Conservation (phyloP, 2,888 invertebrate genomes). For the Oasisia sp. region DNA sequence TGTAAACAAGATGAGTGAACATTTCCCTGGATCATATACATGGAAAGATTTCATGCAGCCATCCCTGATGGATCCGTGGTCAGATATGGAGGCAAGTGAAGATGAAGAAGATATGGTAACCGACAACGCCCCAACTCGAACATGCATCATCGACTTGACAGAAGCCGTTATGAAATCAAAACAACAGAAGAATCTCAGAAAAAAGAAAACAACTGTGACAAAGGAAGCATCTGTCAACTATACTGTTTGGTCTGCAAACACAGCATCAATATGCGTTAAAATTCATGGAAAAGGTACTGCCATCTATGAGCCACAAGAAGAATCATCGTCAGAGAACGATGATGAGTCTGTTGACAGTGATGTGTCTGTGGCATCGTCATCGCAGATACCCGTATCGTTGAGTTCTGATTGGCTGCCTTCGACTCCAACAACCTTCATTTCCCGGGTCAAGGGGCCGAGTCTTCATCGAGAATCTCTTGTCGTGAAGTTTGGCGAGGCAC, state of each 20-base stretch:
- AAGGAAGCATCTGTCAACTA: neutral
- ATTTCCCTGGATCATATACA: neutral
- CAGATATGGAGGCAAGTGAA: neutral
- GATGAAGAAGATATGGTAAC: neutral
- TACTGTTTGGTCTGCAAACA: neutral
- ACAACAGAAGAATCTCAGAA: neutral
- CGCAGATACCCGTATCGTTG: neutral
- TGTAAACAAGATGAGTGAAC: neutral
- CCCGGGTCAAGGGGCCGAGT: neutral
- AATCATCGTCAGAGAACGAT: neutral
- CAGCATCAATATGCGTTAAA: neutral
- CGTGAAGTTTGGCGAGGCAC: constrained; percentile 17
- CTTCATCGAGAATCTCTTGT: neutral
- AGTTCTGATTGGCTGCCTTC: neutral
- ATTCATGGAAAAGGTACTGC: neutral
- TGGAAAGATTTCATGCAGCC: neutral
- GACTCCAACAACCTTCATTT: neutral
- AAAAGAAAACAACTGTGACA: neutral
- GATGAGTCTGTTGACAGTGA: neutral
- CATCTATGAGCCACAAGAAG: neutral
- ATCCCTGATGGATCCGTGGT: neutral
- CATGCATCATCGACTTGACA: neutral
- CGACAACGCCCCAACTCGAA: neutral
- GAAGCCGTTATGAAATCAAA: neutral
- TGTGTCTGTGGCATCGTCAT: neutral